Evolutionary conservation across 2,888 invertebrate genomes (phyloP).

Genomic region (Steromphala cineraria): DNA sequence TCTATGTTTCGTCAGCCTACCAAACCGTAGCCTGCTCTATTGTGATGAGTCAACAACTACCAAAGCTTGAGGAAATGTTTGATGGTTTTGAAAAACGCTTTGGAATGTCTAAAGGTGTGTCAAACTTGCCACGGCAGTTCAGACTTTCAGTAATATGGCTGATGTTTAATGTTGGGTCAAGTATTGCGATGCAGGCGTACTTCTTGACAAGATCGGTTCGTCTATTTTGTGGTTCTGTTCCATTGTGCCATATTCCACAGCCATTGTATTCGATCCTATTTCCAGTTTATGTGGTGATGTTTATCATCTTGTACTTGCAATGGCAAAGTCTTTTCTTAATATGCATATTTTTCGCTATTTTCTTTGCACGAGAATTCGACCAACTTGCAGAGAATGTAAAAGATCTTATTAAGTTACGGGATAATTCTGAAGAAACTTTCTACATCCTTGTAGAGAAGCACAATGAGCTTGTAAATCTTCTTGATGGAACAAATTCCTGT

Average conservation of each 20-base stretch:
- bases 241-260: not conserved
- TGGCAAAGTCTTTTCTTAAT: not conserved
- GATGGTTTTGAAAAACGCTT: not conserved
- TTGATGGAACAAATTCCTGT: not conserved
- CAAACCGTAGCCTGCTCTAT: not conserved
- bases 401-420: not conserved
- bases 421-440: not conserved
- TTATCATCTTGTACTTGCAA: not conserved
- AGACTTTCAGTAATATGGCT: not conserved
- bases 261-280: not conserved
- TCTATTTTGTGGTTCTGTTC: not conserved
- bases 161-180: not conserved
- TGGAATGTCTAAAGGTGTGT: not conserved
- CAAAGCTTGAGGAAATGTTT: not conserved
- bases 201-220: not conserved
- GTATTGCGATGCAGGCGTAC: not conserved
- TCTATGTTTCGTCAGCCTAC: not conserved
- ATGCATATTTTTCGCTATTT: not conserved
- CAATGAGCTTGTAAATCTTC: not conserved
- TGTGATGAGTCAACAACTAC: not conserved
- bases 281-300: not conserved
- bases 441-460: not conserved
- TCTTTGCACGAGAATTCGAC: not conserved
- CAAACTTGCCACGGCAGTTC: not conserved
- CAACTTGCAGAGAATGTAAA: not conserved